Percentiles rank a stretch among this genome's conserved stretches.
Evolutionary conservation across 2,113 vertebrate genomes (phyloP).

Genomic region (Chauna torquata): DNA sequence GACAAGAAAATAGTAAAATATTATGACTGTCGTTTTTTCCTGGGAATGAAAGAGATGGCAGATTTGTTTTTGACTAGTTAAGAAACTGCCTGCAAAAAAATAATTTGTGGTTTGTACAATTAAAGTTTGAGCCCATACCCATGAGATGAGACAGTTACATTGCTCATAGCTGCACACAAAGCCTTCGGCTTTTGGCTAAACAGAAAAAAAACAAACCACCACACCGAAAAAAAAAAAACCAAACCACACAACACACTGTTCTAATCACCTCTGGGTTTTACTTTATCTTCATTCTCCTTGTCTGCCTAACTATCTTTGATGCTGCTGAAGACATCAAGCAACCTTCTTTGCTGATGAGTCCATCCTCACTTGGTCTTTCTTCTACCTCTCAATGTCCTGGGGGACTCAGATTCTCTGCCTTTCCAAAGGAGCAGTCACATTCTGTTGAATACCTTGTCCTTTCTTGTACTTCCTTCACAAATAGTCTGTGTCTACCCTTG

Average conservation of each 20-base stretch:
- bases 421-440: not conserved
- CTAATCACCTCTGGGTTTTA: not conserved
- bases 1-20: not conserved
- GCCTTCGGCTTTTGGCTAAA: not conserved
- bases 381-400: not conserved
- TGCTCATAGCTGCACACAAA: not conserved
- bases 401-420: not conserved
- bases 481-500: not conserved
- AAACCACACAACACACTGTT: not conserved
- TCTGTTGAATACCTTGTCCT: not conserved
- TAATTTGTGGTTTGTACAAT: not conserved
- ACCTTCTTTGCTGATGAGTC: not conserved
- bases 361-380: not conserved
- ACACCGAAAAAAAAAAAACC: not conserved
- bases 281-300: not conserved
- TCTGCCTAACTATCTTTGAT: not conserved
- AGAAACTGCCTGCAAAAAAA: not conserved
- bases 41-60: not conserved
- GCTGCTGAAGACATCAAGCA: not conserved
- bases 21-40: not conserved
- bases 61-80: not conserved
- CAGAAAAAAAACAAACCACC: not conserved
- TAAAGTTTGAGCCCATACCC: not conserved
- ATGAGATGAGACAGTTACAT: not conserved
- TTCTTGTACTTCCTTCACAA: not conserved